These are phyloP conservation scores for Schizothorax lantsangensis DNA, from an alignment of 2,797 vertebrate genomes.

Conservation along the genomic window DNA sequence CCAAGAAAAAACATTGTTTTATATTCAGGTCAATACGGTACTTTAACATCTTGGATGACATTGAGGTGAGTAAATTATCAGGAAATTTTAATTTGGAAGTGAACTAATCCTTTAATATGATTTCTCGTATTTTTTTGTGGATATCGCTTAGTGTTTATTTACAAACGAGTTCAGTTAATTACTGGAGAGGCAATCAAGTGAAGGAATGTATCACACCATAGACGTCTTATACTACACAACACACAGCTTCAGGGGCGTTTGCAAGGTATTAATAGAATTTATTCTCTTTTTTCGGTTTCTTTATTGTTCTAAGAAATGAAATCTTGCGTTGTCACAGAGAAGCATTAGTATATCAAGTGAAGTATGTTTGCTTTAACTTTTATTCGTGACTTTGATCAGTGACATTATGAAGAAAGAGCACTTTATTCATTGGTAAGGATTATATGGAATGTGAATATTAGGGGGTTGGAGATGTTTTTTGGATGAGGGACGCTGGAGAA, in stretches of 20 bases:
- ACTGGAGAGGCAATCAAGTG: conserved; percentile 28
- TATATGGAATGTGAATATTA: conserved; percentile 73
- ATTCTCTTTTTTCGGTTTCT: conserved; percentile 37
- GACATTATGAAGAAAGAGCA: conserved; percentile 88
- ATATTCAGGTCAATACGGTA: no score
- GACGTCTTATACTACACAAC: conserved; percentile 43
- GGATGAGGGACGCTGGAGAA: conserved; percentile 71
- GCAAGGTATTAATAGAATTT: conserved; percentile 38
- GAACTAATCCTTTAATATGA: background rate
- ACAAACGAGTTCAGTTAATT: background rate
- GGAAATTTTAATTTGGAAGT: no score
- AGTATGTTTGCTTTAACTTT: conserved; percentile 66
- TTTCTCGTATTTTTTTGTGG: background rate
- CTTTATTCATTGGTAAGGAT: conserved; percentile 90
- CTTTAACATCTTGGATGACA: no score
- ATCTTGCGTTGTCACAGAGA: conserved; percentile 62
- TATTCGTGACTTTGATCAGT: conserved; percentile 72
- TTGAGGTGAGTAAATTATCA: no score
- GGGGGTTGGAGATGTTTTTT: conserved; percentile 58
- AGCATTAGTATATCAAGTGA: conserved; percentile 56
- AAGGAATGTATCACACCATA: conserved; percentile 50
- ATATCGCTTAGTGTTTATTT: conserved; percentile 10
- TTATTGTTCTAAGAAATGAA: conserved; percentile 58
- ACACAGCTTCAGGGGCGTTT: conserved; percentile 56
- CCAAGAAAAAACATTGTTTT: no score